Evolutionary conservation across 35 echinoderm and acorn worm genomes (phyloP).

Genomic region (Apostichopus parvimensis): DNA sequence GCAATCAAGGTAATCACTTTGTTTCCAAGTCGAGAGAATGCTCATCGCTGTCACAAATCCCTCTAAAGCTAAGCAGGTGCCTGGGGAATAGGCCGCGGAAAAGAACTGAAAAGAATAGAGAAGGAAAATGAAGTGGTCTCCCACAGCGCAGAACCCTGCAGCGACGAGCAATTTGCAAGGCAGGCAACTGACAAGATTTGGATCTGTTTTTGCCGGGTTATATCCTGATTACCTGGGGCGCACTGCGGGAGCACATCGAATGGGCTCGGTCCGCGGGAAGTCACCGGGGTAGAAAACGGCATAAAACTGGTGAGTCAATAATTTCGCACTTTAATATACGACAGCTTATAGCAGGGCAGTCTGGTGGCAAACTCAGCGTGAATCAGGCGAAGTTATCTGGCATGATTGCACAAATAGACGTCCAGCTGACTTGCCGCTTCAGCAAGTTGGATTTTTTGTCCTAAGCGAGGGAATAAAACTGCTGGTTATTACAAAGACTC

Average conservation of each 20-base stretch:
- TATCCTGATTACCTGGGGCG: constrained; percentile 65
- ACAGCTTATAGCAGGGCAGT: constrained; percentile 23
- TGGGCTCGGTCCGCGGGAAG: constrained; percentile 57
- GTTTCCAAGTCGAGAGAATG: constrained; percentile 38
- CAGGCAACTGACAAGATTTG: constrained; percentile 61
- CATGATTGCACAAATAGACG: constrained; percentile 59
- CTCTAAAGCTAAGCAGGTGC: constrained; percentile 51
- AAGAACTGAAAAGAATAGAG: constrained; percentile 53
- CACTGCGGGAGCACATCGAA: constrained; percentile 55
- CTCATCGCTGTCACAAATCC: constrained; percentile 63
- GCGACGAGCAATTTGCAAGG: constrained; percentile 58
- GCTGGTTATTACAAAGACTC: constrained; percentile 42
- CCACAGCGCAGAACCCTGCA: constrained; percentile 69
- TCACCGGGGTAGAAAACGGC: constrained; percentile 37
- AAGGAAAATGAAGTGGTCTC: constrained; percentile 65
- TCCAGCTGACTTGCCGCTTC: constrained; percentile 57
- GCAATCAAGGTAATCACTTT: constrained; percentile 62
- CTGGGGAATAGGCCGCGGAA: constrained; percentile 56
- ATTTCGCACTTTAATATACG: constrained; percentile 55
- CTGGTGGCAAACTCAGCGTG: constrained; percentile 52
- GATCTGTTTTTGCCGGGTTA: constrained; percentile 56
- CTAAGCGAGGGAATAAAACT: constrained; percentile 50
- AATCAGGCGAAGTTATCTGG: constrained; percentile 37
- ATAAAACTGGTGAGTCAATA: constrained; percentile 56
- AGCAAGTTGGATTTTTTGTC: constrained; percentile 44